A percentile compares a stretch with the other conserved stretches of the same genome.
Conservation (phyloP, 2,113 vertebrate species). For the Bujurquina vittata region DNA sequence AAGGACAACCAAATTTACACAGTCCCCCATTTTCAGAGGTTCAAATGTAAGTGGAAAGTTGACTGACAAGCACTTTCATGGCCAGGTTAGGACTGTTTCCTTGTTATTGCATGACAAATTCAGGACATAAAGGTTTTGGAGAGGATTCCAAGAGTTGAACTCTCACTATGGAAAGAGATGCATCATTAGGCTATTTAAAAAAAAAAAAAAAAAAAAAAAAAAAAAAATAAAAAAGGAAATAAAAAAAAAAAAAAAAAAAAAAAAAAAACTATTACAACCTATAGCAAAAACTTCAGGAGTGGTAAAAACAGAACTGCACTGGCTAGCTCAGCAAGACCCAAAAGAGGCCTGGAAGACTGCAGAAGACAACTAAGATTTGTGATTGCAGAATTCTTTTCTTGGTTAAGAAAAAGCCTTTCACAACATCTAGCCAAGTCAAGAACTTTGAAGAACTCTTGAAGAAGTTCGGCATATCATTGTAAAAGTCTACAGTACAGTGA, state of each 20-base stretch:
- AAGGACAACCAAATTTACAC: too few relatives aligned
- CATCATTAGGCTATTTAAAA: fast-evolving
- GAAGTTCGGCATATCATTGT: not conserved
- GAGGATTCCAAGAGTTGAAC: not conserved
- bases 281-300: too few relatives aligned
- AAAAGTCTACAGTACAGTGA: not conserved
- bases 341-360: not conserved
- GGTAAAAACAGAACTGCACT: not conserved
- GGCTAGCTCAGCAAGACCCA: not conserved
- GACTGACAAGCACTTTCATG: not conserved
- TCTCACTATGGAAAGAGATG: not conserved
- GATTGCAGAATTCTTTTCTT: not conserved
- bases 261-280: not conserved
- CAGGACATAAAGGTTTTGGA: not conserved
- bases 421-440: not conserved
- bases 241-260: too few relatives aligned
- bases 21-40: too few relatives aligned
- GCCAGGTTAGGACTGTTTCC: not conserved
- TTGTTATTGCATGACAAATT: not conserved
- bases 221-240: too few relatives aligned
- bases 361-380: not conserved
- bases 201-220: too few relatives aligned
- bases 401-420: not conserved
- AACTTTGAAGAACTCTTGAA: not conserved
- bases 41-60: too few relatives aligned